Base-by-base conservation (phyloP, 2,797 vertebrate genomes). In the Spheniscus humboldti region DNA sequence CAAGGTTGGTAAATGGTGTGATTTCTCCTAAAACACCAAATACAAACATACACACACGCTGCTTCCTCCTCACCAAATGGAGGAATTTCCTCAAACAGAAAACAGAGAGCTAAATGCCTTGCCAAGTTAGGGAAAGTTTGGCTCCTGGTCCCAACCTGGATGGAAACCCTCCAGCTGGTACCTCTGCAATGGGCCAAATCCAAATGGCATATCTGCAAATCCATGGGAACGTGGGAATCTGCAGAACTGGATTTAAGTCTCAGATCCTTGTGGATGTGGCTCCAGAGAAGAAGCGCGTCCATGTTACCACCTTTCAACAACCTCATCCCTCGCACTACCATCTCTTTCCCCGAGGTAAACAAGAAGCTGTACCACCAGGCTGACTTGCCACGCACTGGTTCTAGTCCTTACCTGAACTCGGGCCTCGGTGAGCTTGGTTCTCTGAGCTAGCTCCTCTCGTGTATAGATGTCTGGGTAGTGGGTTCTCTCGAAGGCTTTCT, bases 401-500 rank as follows among this genome's bases (percentile, higher is more conserved):
- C 6, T 6, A 15, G 13, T 28, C 55, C 98, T 97, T 75, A 99
- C 99, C 99, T 99, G 99, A 80, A 99, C 99, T 5, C 99, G 98
- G 5, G 99, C 99, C 97, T 99, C 99, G 0, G 99, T 99, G 67
- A 99, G 99, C 97, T 99, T 99, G 94, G 99, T 99, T 97, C 99
- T 98, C 98, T 99, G 99, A 2, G 99, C 99, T 85, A 99, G 98
- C 98, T 99, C 99, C 97, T 99, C 99, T 11, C 99, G 97, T 86
- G 99, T 99, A 98, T 99, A 99, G 98, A 99, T 99, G 97, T 99
- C 99, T 0, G 99, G 99, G 98, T 99, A 99, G 97, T 99, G 99
- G 5, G 99, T 99, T 96, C 99, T 98, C 98, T 99, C 99, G 0
- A 99, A 99, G 59, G 99, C 99, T 89, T 99, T 99, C 98, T 99